Base-by-base conservation (phyloP, 2,113 vertebrate genomes). In the Sminthopsis crassicaudata region DNA sequence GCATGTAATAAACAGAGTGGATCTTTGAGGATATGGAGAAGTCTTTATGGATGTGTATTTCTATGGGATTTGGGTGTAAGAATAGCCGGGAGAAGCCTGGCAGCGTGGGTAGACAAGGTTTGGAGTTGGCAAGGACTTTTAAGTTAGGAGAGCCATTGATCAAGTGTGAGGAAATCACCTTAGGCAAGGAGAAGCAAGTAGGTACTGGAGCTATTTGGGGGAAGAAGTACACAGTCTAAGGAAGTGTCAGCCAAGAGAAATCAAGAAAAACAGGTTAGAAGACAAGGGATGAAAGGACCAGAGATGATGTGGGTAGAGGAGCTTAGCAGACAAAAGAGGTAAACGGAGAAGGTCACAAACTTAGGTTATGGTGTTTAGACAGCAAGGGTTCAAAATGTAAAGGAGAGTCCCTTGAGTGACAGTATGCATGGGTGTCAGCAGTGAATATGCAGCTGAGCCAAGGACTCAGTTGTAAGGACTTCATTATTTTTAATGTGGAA, bases 21-120 rank as follows among this genome's bases (percentile, higher is more conserved):
- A 93, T 52, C 36, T 52, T 90, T 91, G 51, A 96, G 90, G 84
- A 89, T 16, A 46, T 89, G 53, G 95, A 91, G 90, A 92, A 95
- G n/a, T 42, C n/a, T 42, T 42, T 84, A 36, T 93, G 90, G 55
- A 46, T 25, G 26, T 96, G 0, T 91, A 52, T 53, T 53, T 53
- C 53, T 89, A 88, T 91, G 11, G 67, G n/a, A n/a, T 26, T 93
- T 93, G 30, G 51, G 5, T 93, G 46, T 50, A 51, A 92, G 22
- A 60, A 12, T 92, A 54, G 53, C 92, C 27, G 36, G 23, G 23
- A 94, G 88, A 92, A 52, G 8, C 50, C 26, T 92, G 26, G 55
- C 19, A n/a, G 16, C 26, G 5, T 76, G 60, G 76, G 46, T 94
- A 53, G 27, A 67, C 3, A 14, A 90, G 92, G 91, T 46, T 51